Evolutionary conservation across 1,140 invertebrate species (phyloP).

Genomic region (Caenorhabditis remanei): DNA sequence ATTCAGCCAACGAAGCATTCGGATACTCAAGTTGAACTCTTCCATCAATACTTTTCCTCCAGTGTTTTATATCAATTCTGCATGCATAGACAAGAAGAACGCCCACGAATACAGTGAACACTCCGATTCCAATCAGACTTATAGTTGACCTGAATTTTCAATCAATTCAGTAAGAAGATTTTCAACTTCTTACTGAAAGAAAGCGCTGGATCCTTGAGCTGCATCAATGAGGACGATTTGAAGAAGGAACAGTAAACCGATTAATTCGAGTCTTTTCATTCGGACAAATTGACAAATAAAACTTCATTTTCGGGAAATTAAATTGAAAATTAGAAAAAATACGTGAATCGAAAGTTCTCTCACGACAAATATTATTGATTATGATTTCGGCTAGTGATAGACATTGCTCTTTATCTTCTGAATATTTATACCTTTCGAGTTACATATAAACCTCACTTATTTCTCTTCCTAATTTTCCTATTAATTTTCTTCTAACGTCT

Average conservation of each 20-base stretch:
- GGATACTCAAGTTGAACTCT: conserved; percentile 35
- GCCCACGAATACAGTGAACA: conserved; percentile 10
- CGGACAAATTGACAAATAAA: not conserved
- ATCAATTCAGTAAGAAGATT: not conserved
- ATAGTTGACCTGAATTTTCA: not conserved
- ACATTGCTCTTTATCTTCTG: no score
- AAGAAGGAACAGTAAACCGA: conserved; percentile 1
- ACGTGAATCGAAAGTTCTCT: no score
- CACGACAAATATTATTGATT: no score
- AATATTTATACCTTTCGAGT: no score
- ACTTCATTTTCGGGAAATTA: no score
- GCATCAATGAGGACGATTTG: not conserved
- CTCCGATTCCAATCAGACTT: not conserved
- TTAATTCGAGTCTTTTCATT: conserved; percentile 34
- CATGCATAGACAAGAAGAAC: conserved; percentile 57
- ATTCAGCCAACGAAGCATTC: conserved; percentile 23
- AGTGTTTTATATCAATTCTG: conserved; percentile 42
- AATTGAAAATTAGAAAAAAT: no score
- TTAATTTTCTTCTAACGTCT: no score
- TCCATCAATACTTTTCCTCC: conserved; percentile 47
- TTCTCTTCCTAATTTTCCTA: no score
- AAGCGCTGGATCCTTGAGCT: not conserved
- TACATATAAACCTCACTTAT: no score
- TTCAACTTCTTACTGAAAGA: not conserved
- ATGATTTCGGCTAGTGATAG: no score